Evolutionary conservation across 2,113 vertebrate genomes (phyloP), one percentile per base, ranked within the genome.

Genomic region (Pluvianellus socialis): DNA sequence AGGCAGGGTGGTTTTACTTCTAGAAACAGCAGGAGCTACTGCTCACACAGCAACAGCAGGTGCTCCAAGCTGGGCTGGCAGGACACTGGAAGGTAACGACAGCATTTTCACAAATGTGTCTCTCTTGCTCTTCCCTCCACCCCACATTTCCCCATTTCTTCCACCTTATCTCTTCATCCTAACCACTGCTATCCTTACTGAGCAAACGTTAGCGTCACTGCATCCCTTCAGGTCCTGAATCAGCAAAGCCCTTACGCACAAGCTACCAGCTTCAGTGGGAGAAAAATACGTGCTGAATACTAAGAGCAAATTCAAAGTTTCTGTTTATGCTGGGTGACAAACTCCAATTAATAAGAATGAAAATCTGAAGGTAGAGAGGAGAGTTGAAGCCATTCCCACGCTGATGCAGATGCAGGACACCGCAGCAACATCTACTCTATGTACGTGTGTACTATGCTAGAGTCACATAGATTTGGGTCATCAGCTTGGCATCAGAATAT

Each of bases 31-130:
- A 86, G 90, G 94, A 93, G 75, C 72, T 67, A 4, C 77, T 63
- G 90, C 95, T 95, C 56, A 11, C 56, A 19, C 72, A 80, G 82
- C 66, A 83, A 38, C 86, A 90, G 96, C 79, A 90, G 92, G 68
- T 94, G 79, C 86, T 77, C 63, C 72, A 30, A 30, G 75, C 81
- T 35, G 85, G 70, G 62, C 76, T 71, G 77, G 67, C 83, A 83
- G 76, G 75, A 42, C 91, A 30, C 72, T 1, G 49, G 7, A 27
- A 58, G 55, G 49, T 10, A 61, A 53, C 53, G 14, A 12, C 42
- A 58, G 23, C 13, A 6, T 16, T 79, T 50, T 42, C n/a, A 49
- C 40, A 61, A 4, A n/a, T 4, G 4, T 5, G 8, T 8, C 10
- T 30, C 28, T 47, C 59, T 23, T 7, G 47, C 76, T 79, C 19